Conservation (phyloP, 2,888 invertebrate genomes). For the Dorcus hopei region DNA sequence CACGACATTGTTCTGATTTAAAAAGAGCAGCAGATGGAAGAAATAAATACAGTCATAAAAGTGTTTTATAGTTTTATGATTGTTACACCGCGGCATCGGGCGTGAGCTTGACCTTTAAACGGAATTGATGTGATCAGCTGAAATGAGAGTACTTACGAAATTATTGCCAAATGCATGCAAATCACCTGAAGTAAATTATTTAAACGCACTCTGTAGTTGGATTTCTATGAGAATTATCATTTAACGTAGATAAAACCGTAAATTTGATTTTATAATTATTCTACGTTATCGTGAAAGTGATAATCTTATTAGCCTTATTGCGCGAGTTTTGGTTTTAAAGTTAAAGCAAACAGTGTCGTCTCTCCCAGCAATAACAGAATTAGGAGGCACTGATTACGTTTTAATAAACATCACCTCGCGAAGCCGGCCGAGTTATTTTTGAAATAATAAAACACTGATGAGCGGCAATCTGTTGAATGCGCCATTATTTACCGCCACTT, state of each 20-base stretch:
- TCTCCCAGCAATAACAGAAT: neutral
- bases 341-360: neutral
- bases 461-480: slow-evolving; percentile 51
- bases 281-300: slow-evolving; percentile 4
- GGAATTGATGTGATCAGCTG: too few species aligned
- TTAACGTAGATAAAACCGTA: neutral
- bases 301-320: slow-evolving; percentile 2
- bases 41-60: slow-evolving; percentile 1
- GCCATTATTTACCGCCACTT: slow-evolving; percentile 45
- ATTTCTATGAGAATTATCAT: too few species aligned
- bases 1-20: too few species aligned
- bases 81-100: neutral
- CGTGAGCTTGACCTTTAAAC: too few species aligned
- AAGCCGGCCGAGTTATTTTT: slow-evolving; percentile 30
- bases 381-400: neutral
- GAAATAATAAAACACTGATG: slow-evolving; percentile 51
- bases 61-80: slow-evolving; percentile 2
- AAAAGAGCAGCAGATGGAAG: too few species aligned
- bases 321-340: too few species aligned
- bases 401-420: neutral
- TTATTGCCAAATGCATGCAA: too few species aligned
- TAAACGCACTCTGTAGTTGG: too few species aligned
- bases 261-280: slow-evolving; percentile 11
- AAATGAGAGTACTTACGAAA: too few species aligned
- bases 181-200: too few species aligned